Evolutionary conservation across 2,888 invertebrate genomes (phyloP), one percentile per base, ranked within the genome.

Genomic region (Aproaerema taeniolella): DNA sequence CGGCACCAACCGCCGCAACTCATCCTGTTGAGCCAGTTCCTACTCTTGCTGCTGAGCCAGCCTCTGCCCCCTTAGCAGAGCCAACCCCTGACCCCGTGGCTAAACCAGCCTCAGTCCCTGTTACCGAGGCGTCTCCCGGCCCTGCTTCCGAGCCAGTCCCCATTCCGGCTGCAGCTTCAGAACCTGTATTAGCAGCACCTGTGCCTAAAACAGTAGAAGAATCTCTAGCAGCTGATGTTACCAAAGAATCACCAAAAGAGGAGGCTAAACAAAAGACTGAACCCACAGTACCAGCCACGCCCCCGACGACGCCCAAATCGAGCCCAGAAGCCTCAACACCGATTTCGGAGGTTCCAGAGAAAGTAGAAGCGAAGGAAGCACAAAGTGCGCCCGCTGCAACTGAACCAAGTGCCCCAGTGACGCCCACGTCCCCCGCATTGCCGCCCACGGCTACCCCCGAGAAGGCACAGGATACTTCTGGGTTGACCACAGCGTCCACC

Each of bases 191-290:
- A 7, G 7, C 6, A 8, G 28, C 28, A 28, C 28, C 28, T 3
- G 28, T 3, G 10, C n/a, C 28, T n/a, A 26, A 26, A 28, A 11
- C 13, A 5, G 12, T 20, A 20, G 32, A n/a, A n/a, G n/a, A n/a
- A n/a, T n/a, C 3, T n/a, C n/a, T n/a, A 3, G 33, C 24, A 25
- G 31, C 17, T 6, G 6, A 24, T 10, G 33, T 9, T 1, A 11
- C 24, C 10, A 5, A 2, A 6, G 34, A 34, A 34, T 38, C 29
- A 45, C 47, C 34, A 42, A 38, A 26, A 31, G 45, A 32, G 38
- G 41, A 41, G 39, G 46, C n/a, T n/a, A n/a, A n/a, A n/a, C n/a
- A n/a, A n/a, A 58, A 55, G 50, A 53, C 55, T 53, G 58, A 52
- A 39, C 44, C 48, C 5, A 42, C 40, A 42, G 44, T 53, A 35